Conservation (phyloP, 2,113 vertebrate species). For the Pseudopodoces humilis region DNA sequence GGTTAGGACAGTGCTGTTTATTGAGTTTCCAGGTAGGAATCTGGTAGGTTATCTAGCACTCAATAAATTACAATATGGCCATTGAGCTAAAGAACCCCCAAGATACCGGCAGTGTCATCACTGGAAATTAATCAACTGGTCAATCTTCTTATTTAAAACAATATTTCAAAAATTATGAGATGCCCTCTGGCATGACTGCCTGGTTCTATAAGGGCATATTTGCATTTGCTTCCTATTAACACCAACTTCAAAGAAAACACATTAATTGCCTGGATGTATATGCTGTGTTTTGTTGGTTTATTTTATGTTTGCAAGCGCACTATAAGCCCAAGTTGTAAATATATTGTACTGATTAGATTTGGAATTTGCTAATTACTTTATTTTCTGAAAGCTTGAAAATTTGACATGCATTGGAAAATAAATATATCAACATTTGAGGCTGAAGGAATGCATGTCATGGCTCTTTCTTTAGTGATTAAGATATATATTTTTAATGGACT, state of each 20-base stretch:
- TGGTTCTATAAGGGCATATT: neutral
- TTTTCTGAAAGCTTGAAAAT: neutral
- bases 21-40: conserved; percentile 50
- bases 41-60: conserved; percentile 32
- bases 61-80: conserved; percentile 14
- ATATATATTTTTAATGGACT: neutral
- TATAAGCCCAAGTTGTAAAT: neutral
- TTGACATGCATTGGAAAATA: neutral
- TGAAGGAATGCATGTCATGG: neutral
- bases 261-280: neutral
- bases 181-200: neutral
- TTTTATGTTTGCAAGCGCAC: neutral
- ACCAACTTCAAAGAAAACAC: neutral
- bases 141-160: neutral
- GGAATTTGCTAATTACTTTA: neutral
- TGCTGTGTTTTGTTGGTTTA: neutral
- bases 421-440: neutral
- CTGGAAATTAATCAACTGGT: neutral
- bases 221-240: neutral
- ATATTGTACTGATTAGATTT: neutral
- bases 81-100: neutral
- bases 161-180: neutral
- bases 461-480: neutral
- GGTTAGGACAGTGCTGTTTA: conserved; percentile 54
- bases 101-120: neutral